Percentiles rank a stretch among this genome's conserved stretches.
phyloP scores from a whole-genome alignment of 2,888 invertebrate genomes.

The Blastobasis lacticolella region DNA sequence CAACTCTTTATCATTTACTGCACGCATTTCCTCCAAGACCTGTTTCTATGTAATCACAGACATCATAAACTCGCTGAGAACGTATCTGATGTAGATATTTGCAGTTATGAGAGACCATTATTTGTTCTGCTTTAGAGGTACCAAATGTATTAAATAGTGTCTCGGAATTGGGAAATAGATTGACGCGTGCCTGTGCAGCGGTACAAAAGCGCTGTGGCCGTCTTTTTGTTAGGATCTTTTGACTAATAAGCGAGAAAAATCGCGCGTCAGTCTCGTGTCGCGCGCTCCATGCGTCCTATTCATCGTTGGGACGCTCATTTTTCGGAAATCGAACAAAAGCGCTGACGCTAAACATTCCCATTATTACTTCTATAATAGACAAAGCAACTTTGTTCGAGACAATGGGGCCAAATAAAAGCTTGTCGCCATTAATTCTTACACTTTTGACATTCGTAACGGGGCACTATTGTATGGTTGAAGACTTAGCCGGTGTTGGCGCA shows the following conservation, averaged over 20 bases:
- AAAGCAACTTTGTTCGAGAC: conserved; percentile 64
- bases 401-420: conserved; percentile 61
- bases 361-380: conserved; percentile 66
- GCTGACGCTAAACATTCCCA: conserved; percentile 68
- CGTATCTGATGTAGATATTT: no score
- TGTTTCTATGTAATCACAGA: conserved; percentile 21
- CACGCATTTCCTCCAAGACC: conserved; percentile 52
- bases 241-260: conserved; percentile 59
- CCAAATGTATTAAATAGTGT: no score
- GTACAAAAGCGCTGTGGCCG: conserved; percentile 18
- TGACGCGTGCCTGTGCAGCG: no score
- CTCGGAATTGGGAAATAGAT: no score
- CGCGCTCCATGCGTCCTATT: conserved; percentile 62
- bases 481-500: conserved; percentile 48
- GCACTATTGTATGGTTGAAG: conserved; percentile 43
- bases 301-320: conserved; percentile 44
- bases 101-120: no score
- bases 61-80: neutral
- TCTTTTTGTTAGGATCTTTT: conserved; percentile 36
- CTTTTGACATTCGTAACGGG: conserved; percentile 68
- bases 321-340: conserved; percentile 58
- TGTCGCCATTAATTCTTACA: conserved; percentile 67
- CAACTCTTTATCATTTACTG: conserved; percentile 56
- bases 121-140: no score
- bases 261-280: conserved; percentile 50